Percentiles rank a stretch among this genome's conserved stretches.
Evolutionary conservation across 1,140 invertebrate species (phyloP).

Genomic region (Neotoxoptera formosana): DNA sequence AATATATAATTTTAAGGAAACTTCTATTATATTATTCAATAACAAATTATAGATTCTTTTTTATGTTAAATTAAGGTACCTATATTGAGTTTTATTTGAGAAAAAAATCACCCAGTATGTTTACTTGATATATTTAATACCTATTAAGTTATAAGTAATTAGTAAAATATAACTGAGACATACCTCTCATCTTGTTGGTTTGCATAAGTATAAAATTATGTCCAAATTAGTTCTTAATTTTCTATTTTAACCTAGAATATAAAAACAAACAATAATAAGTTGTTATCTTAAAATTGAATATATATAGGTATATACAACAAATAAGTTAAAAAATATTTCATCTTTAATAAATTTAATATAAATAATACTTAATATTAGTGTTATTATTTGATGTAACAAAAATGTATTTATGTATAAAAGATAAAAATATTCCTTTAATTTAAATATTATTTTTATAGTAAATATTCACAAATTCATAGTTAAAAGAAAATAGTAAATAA

Average conservation of each 20-base stretch:
- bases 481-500: too few species aligned
- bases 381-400: not conserved
- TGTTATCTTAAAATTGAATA: not conserved
- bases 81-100: too few species aligned
- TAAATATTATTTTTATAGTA: too few species aligned
- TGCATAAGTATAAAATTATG: conserved; percentile 31
- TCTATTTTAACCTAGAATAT: conserved; percentile 14
- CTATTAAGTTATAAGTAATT: not conserved
- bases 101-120: too few species aligned
- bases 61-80: too few species aligned
- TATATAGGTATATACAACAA: too few species aligned
- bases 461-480: not conserved
- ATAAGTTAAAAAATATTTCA: too few species aligned
- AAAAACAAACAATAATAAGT: not conserved
- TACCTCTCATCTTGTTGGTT: conserved; percentile 55
- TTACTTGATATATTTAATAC: not conserved
- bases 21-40: not conserved
- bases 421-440: not conserved
- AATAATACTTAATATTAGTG: too few species aligned
- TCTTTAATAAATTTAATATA: too few species aligned
- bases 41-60: not conserved
- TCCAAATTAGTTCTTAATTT: conserved; percentile 1
- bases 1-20: not conserved
- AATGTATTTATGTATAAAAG: not conserved
- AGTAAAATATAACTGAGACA: conserved; percentile 12